phyloP scores from a whole-genome alignment of 2,113 vertebrate genomes.

The Egretta garzetta region DNA sequence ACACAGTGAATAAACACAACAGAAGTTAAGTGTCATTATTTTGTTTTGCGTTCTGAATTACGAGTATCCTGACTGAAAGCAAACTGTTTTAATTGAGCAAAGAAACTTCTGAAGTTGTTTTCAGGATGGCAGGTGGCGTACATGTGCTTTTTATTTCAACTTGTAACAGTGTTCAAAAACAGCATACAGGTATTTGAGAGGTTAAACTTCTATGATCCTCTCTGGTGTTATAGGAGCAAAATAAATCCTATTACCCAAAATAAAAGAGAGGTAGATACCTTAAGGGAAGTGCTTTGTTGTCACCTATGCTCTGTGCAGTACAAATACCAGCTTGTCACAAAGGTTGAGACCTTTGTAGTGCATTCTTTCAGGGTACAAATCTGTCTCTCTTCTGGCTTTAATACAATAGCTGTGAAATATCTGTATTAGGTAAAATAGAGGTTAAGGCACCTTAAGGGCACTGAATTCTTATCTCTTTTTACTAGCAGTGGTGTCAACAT shows the following conservation, averaged over 20 bases:
- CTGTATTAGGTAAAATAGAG: slow-evolving; percentile 62
- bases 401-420: slow-evolving; percentile 37
- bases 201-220: background rate
- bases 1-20: background rate
- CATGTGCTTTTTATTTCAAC: background rate
- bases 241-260: background rate
- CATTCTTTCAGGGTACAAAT: slow-evolving; percentile 1
- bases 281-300: slow-evolving; percentile 25
- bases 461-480: slow-evolving; percentile 70
- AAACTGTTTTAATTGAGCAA: background rate
- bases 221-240: background rate
- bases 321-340: background rate
- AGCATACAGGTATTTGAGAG: accelerated
- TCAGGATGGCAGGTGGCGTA: background rate
- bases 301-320: background rate
- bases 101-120: background rate
- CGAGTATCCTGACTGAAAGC: background rate
- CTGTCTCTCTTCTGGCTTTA: slow-evolving; percentile 6
- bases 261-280: background rate
- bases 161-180: background rate
- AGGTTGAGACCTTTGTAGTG: slow-evolving; percentile 32
- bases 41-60: background rate
- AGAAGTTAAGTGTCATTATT: background rate
- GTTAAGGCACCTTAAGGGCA: slow-evolving; percentile 71
- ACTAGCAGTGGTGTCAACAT: slow-evolving; percentile 69